Conservation (phyloP, 2,113 vertebrate genomes). For the Piliocolobus tephrosceles region DNA sequence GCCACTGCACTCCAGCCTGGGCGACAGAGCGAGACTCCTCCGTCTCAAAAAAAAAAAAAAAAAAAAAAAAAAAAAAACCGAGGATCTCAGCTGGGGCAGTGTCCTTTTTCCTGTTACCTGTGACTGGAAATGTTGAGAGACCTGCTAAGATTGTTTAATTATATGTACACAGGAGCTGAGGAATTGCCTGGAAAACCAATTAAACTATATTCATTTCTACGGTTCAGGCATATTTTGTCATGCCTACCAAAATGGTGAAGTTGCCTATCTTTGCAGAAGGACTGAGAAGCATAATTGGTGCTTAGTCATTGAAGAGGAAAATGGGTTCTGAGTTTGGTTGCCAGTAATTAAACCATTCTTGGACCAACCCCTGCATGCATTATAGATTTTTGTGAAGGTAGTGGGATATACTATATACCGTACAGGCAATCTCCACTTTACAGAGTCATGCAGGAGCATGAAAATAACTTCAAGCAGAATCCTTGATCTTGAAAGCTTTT, state of each 20-base stretch:
- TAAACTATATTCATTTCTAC: neutral
- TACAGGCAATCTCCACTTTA: neutral
- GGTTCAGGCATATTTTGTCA: neutral
- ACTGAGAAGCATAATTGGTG: neutral
- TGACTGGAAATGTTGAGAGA: neutral
- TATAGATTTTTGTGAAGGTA: neutral
- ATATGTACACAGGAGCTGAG: neutral
- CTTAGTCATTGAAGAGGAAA: neutral
- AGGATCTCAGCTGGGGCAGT: neutral
- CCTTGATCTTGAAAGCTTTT: neutral
- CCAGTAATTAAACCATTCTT: neutral
- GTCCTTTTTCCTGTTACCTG: neutral
- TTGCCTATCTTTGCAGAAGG: neutral
- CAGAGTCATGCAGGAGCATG: neutral
- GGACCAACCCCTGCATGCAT: too few species aligned
- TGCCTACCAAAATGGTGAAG: neutral
- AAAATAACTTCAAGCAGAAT: neutral
- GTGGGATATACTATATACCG: neutral
- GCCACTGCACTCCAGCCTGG: too few species aligned
- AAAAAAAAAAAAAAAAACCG: too few species aligned
- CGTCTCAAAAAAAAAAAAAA: too few species aligned
- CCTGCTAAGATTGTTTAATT: neutral
- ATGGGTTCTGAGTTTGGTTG: neutral
- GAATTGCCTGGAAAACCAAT: neutral
- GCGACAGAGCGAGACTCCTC: too few species aligned